Conservation (phyloP, 2,888 invertebrate genomes). For the Pyrochroa serraticornis region DNA sequence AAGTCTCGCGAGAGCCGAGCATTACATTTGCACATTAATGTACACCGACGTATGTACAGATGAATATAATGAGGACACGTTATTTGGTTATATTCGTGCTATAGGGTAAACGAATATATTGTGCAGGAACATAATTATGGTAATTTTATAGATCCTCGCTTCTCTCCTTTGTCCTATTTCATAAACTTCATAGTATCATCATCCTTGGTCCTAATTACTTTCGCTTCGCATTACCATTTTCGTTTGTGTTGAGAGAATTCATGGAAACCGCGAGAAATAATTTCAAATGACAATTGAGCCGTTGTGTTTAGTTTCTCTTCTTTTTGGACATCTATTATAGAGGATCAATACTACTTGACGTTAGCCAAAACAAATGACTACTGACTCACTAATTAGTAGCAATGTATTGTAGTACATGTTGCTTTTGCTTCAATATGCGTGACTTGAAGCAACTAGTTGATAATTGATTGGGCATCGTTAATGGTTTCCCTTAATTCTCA, state of each 20-base stretch:
- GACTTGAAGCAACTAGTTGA: slow-evolving; percentile 25
- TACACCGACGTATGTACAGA: too few species aligned
- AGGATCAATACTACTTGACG: too few species aligned
- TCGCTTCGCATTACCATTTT: slow-evolving; percentile 12
- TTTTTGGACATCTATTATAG: too few species aligned
- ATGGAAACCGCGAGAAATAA: slow-evolving; percentile 5
- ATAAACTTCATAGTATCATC: slow-evolving; percentile 6
- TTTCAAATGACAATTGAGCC: neutral
- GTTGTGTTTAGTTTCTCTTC: neutral
- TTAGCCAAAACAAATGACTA: slow-evolving; percentile 11
- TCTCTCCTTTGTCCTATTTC: slow-evolving; percentile 10
- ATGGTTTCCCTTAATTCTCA: neutral
- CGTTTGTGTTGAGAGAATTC: slow-evolving; percentile 12
- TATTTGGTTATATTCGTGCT: too few species aligned
- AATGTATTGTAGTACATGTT: slow-evolving; percentile 18
- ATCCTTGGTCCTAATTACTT: slow-evolving; percentile 11
- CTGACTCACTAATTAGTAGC: slow-evolving; percentile 17
- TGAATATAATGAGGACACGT: too few species aligned
- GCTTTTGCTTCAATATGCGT: slow-evolving; percentile 26
- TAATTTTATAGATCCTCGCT: slow-evolving; percentile 13
- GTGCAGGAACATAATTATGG: slow-evolving; percentile 11
- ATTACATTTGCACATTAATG: too few species aligned
- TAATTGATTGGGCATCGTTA: slow-evolving; percentile 22
- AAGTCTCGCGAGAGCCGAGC: too few species aligned
- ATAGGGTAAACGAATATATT: neutral